Percentiles rank a stretch among this genome's conserved stretches.
Conservation (phyloP, 64 coral and sea anemone species). For the Trachythela sp. region DNA sequence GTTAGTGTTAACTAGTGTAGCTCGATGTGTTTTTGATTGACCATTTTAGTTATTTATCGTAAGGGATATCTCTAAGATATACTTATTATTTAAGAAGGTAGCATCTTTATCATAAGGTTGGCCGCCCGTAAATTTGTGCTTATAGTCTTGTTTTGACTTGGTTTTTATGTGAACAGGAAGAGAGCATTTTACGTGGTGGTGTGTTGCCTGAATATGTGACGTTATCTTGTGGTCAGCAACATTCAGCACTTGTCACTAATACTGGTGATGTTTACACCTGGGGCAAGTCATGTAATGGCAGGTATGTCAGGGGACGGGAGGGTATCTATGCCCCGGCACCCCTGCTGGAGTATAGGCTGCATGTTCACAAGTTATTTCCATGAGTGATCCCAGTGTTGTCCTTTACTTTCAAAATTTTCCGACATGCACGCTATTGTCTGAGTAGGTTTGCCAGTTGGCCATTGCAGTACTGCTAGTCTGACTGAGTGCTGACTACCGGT, state of each 20-base stretch:
- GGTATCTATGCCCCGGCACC: too few species aligned
- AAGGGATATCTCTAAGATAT: too few species aligned
- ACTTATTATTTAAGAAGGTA: not conserved
- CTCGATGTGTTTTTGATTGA: not conserved
- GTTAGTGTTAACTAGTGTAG: not conserved
- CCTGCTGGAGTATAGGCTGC: too few species aligned
- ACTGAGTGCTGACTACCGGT: too few species aligned
- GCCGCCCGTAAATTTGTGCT: too few species aligned
- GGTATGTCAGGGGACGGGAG: slow-evolving; percentile 56
- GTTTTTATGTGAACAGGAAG: not conserved
- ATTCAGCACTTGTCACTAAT: slow-evolving; percentile 78
- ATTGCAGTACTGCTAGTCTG: too few species aligned
- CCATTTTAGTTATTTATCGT: not conserved
- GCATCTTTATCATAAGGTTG: too few species aligned
- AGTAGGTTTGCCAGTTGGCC: too few species aligned
- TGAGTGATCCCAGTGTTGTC: too few species aligned
- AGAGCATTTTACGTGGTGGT: not conserved
- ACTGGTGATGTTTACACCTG: slow-evolving; percentile 89
- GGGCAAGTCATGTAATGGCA: slow-evolving; percentile 87
- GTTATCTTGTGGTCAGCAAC: slow-evolving; percentile 87
- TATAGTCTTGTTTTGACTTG: not conserved
- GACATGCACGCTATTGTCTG: too few species aligned
- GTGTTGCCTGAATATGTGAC: slow-evolving; percentile 48
- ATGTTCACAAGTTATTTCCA: too few species aligned
- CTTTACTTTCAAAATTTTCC: too few species aligned